These are phyloP conservation scores for Geopemphigus sp. DNA, from an alignment of 1,140 invertebrate species.

Conservation along the genomic window DNA sequence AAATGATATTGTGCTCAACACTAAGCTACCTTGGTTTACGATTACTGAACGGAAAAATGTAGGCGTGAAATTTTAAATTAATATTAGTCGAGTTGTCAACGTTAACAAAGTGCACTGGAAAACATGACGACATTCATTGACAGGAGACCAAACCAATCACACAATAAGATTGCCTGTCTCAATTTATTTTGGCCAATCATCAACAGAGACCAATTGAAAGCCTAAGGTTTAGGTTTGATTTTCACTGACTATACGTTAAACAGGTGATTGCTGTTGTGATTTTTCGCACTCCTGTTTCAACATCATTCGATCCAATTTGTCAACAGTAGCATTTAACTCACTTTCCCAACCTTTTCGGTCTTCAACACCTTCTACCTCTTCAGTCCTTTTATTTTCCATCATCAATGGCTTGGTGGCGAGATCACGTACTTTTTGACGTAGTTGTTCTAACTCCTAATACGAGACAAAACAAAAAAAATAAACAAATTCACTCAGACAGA, in stretches of 20 bases:
- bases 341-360: slow-evolving; percentile 53
- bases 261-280: slow-evolving; percentile 47
- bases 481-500: background rate
- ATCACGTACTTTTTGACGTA: slow-evolving; percentile 53
- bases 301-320: slow-evolving; percentile 53
- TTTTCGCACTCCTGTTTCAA: slow-evolving; percentile 53
- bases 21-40: slow-evolving; percentile 34
- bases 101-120: background rate
- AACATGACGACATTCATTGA: background rate
- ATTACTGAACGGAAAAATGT: slow-evolving; percentile 18
- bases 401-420: slow-evolving; percentile 52
- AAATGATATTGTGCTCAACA: slow-evolving; percentile 21
- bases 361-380: slow-evolving; percentile 48
- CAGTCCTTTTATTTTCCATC: slow-evolving; percentile 43
- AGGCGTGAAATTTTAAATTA: slow-evolving; percentile 8
- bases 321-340: slow-evolving; percentile 53
- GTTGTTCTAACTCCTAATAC: slow-evolving; percentile 53
- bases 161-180: background rate
- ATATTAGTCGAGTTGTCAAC: background rate
- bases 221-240: slow-evolving; percentile 16
- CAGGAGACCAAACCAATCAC: background rate
- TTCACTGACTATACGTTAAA: background rate
- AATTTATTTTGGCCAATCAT: background rate
- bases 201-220: background rate
- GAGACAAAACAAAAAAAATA: background rate